Percentiles rank a stretch among this genome's conserved stretches.
Conservation (phyloP, 2,888 invertebrate genomes). For the Hirtodrosophila duncani region DNA sequence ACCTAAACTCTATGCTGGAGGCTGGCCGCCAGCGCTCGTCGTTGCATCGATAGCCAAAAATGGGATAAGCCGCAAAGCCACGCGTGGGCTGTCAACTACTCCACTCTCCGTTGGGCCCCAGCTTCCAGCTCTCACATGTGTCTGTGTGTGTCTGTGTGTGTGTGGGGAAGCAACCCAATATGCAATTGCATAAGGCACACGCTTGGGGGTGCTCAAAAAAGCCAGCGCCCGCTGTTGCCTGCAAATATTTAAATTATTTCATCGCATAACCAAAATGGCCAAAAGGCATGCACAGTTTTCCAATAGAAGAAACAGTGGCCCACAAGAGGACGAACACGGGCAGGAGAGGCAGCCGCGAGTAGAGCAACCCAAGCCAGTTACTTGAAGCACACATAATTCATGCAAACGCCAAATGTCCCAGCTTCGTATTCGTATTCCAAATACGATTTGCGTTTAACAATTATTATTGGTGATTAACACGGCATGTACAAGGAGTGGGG, state of each 20-base stretch:
- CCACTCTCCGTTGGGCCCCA: not conserved
- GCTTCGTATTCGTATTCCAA: slow-evolving; percentile 22
- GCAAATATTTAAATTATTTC: slow-evolving; percentile 71
- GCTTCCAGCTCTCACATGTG: not conserved
- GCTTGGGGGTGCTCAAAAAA: slow-evolving; percentile 55
- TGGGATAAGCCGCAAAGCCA: slow-evolving; percentile 69
- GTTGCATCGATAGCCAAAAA: slow-evolving; percentile 72
- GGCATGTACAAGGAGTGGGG: slow-evolving; percentile 56
- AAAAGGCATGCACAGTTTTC: slow-evolving; percentile 49
- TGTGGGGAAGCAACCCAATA: slow-evolving; percentile 26
- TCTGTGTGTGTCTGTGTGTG: slow-evolving; percentile 32
- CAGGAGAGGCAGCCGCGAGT: not conserved
- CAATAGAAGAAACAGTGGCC: slow-evolving; percentile 1
- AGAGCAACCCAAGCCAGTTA: slow-evolving; percentile 13
- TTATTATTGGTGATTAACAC: slow-evolving; percentile 72
- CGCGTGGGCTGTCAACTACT: slow-evolving; percentile 67
- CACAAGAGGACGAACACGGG: too few relatives aligned
- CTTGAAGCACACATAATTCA: slow-evolving; percentile 57
- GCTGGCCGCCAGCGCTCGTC: slow-evolving; percentile 60
- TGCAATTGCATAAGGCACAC: slow-evolving; percentile 57
- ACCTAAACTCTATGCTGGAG: slow-evolving; percentile 48
- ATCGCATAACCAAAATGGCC: slow-evolving; percentile 69
- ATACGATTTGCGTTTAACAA: slow-evolving; percentile 68
- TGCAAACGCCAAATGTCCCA: slow-evolving; percentile 51
- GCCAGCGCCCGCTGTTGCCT: slow-evolving; percentile 41